Conservation (phyloP, 2,113 vertebrate genomes). For the Falcunculus frontatus region DNA sequence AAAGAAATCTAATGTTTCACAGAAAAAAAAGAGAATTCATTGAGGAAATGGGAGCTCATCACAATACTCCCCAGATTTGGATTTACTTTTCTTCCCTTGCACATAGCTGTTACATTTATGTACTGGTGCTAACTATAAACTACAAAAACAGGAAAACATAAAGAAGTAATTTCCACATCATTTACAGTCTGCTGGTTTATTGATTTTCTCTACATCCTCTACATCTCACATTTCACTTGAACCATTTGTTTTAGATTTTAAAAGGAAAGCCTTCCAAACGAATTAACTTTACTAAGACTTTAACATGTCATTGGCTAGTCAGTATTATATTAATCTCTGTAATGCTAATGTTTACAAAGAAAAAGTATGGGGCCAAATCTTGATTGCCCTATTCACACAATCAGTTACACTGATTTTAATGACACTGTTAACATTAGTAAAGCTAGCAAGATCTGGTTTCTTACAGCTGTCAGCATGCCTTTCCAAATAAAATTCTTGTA, state of each 20-base stretch:
- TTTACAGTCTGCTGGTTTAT: constrained; percentile 26
- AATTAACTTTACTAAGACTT: constrained; percentile 17
- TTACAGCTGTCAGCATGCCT: background rate
- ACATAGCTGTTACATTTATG: background rate
- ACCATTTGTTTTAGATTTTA: constrained; percentile 33
- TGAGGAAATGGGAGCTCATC: background rate
- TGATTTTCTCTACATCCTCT: constrained; percentile 1
- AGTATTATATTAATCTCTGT: background rate
- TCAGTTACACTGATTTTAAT: constrained; percentile 12
- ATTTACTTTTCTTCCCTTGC: background rate
- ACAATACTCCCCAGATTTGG: background rate
- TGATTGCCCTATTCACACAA: background rate
- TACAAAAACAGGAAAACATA: background rate
- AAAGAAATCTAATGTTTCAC: background rate
- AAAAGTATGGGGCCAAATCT: background rate
- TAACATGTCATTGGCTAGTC: background rate
- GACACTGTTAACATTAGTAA: background rate
- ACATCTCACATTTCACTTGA: background rate
- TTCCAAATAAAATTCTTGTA: background rate
- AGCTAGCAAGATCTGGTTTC: background rate
- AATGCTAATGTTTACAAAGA: background rate
- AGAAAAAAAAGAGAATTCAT: background rate
- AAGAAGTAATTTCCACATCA: constrained; percentile 31
- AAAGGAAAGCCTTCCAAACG: background rate
- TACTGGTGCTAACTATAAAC: constrained; percentile 7